Evolutionary conservation across 2,888 invertebrate species (phyloP), one percentile per base, ranked within the genome.

Genomic region (Aradus depressus): DNA sequence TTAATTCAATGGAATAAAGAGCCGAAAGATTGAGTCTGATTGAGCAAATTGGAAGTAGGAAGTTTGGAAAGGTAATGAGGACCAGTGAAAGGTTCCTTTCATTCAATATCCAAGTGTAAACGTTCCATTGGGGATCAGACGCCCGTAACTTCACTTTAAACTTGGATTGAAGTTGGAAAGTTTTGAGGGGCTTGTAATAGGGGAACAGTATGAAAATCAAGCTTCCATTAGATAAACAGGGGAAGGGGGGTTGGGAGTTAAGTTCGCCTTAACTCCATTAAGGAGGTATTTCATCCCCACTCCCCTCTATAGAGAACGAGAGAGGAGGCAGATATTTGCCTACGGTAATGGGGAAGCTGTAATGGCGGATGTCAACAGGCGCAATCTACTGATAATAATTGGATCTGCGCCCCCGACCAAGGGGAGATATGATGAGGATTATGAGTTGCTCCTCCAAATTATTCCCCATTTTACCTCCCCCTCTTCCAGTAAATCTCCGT

Each of bases 221-320:
- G 37, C 47, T 47, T 47, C 47, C 47, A 47, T 47, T 38, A 47
- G 47, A 47, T 47, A 47, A 47, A 47, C 47, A 47, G 47, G 25
- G 28, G 42, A 5, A 38, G 18, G 38, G 47, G 25, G 28, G 42
- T 3, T 37, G 18, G n/a, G 21, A 38, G 37, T 47, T 35, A 47
- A 47, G 37, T 47, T 38, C 35, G 23, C 38, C 12, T 28, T 47
- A 47, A 47, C 47, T 47, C 47, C 47, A 47, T 47, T 47, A 47
- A 31, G n/a, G 21, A 38, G 38, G 18, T 38, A 14, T n/a, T n/a
- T n/a, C n/a, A n/a, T n/a, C n/a, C n/a, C n/a, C n/a, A n/a, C n/a
- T n/a, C n/a, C n/a, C n/a, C n/a, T n/a, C n/a, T n/a, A n/a, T n/a
- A n/a, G n/a, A n/a, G n/a, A n/a, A n/a, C n/a, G n/a, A n/a, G n/a